A percentile compares a stretch with the other conserved stretches of the same genome.
These are phyloP conservation scores for Andricus curvator DNA, from an alignment of 2,888 invertebrate species.

Conservation along the genomic window DNA sequence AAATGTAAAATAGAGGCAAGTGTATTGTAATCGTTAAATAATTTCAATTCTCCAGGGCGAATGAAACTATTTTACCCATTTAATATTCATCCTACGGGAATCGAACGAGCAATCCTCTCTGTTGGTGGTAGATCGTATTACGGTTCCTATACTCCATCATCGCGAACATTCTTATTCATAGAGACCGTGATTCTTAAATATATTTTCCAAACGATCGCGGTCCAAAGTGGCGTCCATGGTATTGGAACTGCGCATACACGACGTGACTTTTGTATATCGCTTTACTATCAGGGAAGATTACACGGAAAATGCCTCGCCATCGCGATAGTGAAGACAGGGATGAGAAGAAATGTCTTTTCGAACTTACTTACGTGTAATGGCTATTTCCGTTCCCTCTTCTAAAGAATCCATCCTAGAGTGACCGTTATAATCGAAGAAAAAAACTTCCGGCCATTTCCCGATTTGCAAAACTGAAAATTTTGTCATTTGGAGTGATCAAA, in stretches of 20 bases:
- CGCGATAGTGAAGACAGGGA: conserved; percentile 1
- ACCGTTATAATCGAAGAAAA: too few species aligned
- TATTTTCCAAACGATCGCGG: conserved; percentile 36
- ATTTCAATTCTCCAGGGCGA: conserved; percentile 20
- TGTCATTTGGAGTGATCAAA: too few species aligned
- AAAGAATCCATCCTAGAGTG: too few species aligned
- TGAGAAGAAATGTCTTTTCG: conserved; percentile 12
- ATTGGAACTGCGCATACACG: conserved; percentile 31
- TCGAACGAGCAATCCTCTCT: conserved; percentile 36
- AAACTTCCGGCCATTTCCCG: too few species aligned
- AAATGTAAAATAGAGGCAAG: conserved; percentile 10
- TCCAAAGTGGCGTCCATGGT: conserved; percentile 13
- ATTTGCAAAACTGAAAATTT: too few species aligned
- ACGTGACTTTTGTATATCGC: conserved; percentile 35
- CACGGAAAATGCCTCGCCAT: background rate
- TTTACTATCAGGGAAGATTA: conserved; percentile 21
- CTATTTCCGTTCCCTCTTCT: background rate
- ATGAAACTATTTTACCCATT: conserved; percentile 27
- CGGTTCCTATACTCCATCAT: conserved; percentile 7
- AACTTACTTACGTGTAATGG: conserved; percentile 6
- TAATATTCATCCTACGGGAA: conserved; percentile 26
- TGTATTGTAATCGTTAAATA: conserved; percentile 3
- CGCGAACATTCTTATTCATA: conserved; percentile 35
- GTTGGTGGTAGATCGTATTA: conserved; percentile 23
- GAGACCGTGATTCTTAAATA: conserved; percentile 33